These are phyloP conservation scores for Apis dorsata DNA, from an alignment of 1,140 invertebrate genomes.

Conservation along the genomic window DNA sequence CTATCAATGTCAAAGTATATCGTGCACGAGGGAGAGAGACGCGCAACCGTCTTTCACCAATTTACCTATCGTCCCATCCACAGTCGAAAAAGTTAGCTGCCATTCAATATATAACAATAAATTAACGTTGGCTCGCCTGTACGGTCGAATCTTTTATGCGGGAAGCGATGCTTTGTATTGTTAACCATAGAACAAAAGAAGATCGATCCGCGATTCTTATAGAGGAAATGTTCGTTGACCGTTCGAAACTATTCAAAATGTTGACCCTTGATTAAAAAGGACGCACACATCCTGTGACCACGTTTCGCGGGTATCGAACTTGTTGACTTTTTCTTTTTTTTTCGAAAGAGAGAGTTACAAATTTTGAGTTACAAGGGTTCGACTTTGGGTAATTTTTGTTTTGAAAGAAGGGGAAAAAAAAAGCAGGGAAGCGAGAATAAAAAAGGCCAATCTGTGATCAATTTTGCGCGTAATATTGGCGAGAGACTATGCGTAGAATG, in stretches of 20 bases:
- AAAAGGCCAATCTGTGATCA: background rate
- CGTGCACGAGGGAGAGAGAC: conserved; percentile 6
- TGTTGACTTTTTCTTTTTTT: background rate
- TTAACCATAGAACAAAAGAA: conserved; percentile 57
- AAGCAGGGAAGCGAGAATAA: too few species aligned
- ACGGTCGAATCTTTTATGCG: conserved; percentile 60
- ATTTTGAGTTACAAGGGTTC: too few species aligned
- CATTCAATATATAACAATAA: conserved; percentile 63
- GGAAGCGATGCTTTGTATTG: conserved; percentile 57
- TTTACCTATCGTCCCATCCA: conserved; percentile 36
- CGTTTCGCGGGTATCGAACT: background rate
- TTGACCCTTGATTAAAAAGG: conserved; percentile 19
- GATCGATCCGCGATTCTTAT: conserved; percentile 54
- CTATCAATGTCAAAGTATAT: conserved; percentile 37
- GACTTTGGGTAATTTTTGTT: background rate
- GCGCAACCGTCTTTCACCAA: conserved; percentile 23
- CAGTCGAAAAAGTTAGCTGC: conserved; percentile 21
- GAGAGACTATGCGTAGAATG: background rate
- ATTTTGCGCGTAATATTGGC: background rate
- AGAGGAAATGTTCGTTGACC: conserved; percentile 25
- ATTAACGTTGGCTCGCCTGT: conserved; percentile 58
- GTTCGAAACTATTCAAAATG: conserved; percentile 46
- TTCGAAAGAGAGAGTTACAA: background rate
- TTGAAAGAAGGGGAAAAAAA: too few species aligned
- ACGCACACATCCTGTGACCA: background rate